Base-by-base conservation (phyloP, 2,113 vertebrate species). In the Podarcis raffonei region DNA sequence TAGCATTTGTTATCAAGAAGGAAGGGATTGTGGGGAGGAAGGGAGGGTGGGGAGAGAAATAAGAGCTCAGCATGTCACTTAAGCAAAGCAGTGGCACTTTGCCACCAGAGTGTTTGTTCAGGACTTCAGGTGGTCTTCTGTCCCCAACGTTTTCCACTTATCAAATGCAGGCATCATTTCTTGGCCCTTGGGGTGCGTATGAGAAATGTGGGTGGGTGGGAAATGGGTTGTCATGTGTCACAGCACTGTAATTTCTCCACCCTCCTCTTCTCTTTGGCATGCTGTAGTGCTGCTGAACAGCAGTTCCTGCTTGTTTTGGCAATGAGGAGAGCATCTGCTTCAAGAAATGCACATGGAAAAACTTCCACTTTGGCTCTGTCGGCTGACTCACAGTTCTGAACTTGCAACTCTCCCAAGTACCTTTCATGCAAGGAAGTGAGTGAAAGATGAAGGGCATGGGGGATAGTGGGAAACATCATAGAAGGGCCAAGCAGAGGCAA, bases 221-320 rank as follows among this genome's bases (percentile, higher is more conserved):
- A 11, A 32, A 27, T 20, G 69, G 37, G 3, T 15, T 25, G 69
- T 39, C 72, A 18, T 65, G 37, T 6, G 37, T 69, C 3, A 4
- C 59, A 62, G 30, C n/a, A 18, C 9, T 27, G 6, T 5, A 2
- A 1, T 27, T 59, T 42, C 65, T 7, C 72, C 80, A 18, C 62
- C 84, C 57, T 48, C 79, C 57, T 83, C 53, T 30, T 13, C 81
- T 85, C 88, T 85, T 85, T 81, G 16, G n/a, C 57, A 57, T 30
- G 69, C 6, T 3, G 13, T 62, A 30, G 15, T 35, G 87, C 75
- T 79, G 86, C 77, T 0, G 5, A 79, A 68, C 90, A 76, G 87
- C 32, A n/a, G 57, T 8, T 59, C 88, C 84, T 69, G 91, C 89
- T 91, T 89, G 84, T 86, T 90, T 92, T 84, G 91, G 88, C 66